A percentile compares a stretch with the other conserved stretches of the same genome.
Conservation (phyloP, 1,140 invertebrate genomes). For the Arion vulgaris region DNA sequence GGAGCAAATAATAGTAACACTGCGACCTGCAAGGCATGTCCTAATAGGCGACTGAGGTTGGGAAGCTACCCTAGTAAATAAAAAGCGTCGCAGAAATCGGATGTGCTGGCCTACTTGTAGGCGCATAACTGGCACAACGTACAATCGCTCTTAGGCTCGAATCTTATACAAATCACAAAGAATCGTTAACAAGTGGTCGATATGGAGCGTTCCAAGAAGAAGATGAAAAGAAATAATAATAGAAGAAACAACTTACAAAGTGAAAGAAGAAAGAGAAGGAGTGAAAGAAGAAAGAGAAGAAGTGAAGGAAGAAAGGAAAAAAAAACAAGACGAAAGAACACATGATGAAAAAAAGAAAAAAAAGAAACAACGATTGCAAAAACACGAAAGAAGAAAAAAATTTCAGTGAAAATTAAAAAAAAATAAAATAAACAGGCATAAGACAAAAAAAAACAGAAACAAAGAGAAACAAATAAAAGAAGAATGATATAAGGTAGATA, state of each 20-base stretch:
- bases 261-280: background rate
- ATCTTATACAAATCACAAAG: no score
- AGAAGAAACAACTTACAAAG: background rate
- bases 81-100: no score
- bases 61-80: no score
- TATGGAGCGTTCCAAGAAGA: no score
- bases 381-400: background rate
- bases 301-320: background rate
- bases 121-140: no score
- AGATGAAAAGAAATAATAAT: conserved; percentile 12
- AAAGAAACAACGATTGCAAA: background rate
- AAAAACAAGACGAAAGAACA: background rate
- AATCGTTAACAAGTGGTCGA: no score
- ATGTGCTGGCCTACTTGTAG: no score
- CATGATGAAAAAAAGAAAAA: background rate
- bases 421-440: background rate
- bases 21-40: no score
- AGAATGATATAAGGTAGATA: background rate
- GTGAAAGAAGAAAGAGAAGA: background rate
- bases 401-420: background rate
- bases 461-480: background rate
- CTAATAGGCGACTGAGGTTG: no score
- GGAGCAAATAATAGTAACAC: no score
- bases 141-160: no score
- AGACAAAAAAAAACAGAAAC: background rate